A percentile compares a stretch with the other conserved stretches of the same genome.
phyloP scores from a whole-genome alignment of 2,797 vertebrate genomes.

The Chloroceryle amazona region DNA sequence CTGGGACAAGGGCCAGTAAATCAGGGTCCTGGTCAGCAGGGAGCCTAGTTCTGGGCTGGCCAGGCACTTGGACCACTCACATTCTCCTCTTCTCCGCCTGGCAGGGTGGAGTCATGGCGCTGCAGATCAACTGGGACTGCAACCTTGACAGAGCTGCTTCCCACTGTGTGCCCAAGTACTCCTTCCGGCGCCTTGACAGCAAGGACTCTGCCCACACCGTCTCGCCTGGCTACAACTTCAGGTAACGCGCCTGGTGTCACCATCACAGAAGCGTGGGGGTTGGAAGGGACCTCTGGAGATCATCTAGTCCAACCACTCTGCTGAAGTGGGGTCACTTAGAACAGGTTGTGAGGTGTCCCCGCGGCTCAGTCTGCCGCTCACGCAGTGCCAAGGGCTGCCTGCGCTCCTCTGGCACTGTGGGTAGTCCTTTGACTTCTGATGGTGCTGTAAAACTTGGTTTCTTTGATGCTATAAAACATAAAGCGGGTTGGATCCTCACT shows the following conservation, averaged over 20 bases:
- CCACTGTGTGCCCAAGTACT: slow-evolving; percentile 87
- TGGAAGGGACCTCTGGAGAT: background rate
- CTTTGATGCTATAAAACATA: background rate
- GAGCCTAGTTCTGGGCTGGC: background rate
- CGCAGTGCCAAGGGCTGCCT: too few species aligned
- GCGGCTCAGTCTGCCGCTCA: background rate
- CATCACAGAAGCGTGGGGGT: too few species aligned
- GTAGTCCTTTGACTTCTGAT: accelerated
- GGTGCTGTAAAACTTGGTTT: background rate
- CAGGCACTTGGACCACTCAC: background rate
- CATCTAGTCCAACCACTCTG: background rate
- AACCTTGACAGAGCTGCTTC: slow-evolving; percentile 86
- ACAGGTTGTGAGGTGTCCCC: background rate
- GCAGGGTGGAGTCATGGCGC: slow-evolving; percentile 91
- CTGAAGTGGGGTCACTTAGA: background rate
- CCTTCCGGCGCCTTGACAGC: slow-evolving; percentile 89
- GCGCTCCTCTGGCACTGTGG: background rate
- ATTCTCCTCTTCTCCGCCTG: background rate
- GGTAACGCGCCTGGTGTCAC: slow-evolving; percentile 69
- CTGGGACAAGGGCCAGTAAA: background rate
- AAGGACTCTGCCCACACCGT: slow-evolving; percentile 81
- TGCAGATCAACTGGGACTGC: slow-evolving; percentile 92
- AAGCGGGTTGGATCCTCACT: background rate
- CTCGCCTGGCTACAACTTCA: slow-evolving; percentile 92
- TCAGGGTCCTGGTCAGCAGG: background rate